Conservation (phyloP, 2,888 invertebrate species). For the Polylopha cassiicola region DNA sequence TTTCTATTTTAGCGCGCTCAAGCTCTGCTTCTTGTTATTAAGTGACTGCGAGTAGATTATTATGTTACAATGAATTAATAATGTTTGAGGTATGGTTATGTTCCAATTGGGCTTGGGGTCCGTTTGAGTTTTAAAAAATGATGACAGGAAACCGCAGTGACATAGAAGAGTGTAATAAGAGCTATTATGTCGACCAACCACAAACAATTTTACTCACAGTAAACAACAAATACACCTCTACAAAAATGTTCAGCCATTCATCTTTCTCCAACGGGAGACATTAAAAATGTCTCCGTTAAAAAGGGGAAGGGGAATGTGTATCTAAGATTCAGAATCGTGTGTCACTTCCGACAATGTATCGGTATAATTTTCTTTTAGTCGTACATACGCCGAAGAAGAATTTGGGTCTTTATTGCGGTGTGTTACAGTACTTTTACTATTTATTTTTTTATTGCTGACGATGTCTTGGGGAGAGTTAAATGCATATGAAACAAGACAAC, state of each 20-base stretch:
- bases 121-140: slow-evolving; percentile 29
- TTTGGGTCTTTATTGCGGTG: slow-evolving; percentile 31
- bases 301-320: slow-evolving; percentile 63
- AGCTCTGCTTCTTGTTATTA: slow-evolving; percentile 41
- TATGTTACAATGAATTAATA: neutral
- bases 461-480: slow-evolving; percentile 50
- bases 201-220: slow-evolving; percentile 61
- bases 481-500: slow-evolving; percentile 33
- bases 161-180: slow-evolving; percentile 56
- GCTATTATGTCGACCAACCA: slow-evolving; percentile 65
- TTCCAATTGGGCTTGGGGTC: slow-evolving; percentile 10
- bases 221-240: slow-evolving; percentile 65
- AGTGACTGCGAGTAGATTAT: slow-evolving; percentile 6
- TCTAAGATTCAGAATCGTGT: slow-evolving; percentile 57
- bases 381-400: slow-evolving; percentile 26
- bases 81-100: slow-evolving; percentile 6
- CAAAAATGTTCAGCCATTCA: slow-evolving; percentile 74
- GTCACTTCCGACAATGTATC: slow-evolving; percentile 36
- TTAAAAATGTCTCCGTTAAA: slow-evolving; percentile 73
- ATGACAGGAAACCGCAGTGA: slow-evolving; percentile 61
- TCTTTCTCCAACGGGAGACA: slow-evolving; percentile 71
- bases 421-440: slow-evolving; percentile 36
- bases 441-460: slow-evolving; percentile 58
- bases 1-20: slow-evolving; percentile 35
- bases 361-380: slow-evolving; percentile 28